Conservation (phyloP, 2,113 vertebrate genomes). For the Neodontobutis hainanensis region DNA sequence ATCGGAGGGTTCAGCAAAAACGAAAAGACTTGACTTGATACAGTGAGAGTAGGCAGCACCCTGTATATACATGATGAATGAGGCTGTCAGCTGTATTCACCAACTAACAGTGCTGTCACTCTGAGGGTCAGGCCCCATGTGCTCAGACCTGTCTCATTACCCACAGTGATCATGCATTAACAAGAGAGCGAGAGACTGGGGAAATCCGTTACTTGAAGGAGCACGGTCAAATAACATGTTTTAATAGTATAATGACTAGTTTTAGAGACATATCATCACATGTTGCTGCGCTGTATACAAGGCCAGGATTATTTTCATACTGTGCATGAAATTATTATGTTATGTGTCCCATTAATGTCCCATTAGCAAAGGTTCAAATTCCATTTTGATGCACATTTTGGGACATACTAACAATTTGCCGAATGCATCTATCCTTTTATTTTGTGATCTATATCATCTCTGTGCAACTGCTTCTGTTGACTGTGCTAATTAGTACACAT, state of each 20-base stretch:
- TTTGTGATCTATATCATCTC: no score
- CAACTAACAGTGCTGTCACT: constrained; percentile 41
- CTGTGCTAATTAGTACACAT: no score
- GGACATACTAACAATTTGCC: no score
- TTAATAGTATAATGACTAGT: background rate
- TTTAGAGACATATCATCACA: no score
- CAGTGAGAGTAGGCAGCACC: constrained; percentile 30
- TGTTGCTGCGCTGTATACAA: no score
- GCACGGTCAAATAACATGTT: constrained; percentile 8
- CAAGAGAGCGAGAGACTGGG: constrained; percentile 9
- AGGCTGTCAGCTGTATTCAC: constrained; percentile 61
- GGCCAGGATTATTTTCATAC: no score
- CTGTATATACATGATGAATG: constrained; percentile 66
- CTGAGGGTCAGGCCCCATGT: constrained; percentile 31
- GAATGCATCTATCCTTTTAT: no score
- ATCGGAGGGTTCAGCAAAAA: constrained; percentile 6
- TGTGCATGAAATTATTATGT: no score
- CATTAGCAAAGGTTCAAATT: no score
- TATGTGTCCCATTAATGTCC: no score
- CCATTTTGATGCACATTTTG: no score
- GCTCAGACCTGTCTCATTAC: constrained; percentile 65
- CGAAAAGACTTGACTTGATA: background rate
- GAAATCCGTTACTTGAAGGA: constrained; percentile 27
- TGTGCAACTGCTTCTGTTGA: no score
- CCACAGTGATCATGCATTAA: constrained; percentile 51